phyloP scores from a whole-genome alignment of 2,797 vertebrate genomes.

The Eremophila alpestris region DNA sequence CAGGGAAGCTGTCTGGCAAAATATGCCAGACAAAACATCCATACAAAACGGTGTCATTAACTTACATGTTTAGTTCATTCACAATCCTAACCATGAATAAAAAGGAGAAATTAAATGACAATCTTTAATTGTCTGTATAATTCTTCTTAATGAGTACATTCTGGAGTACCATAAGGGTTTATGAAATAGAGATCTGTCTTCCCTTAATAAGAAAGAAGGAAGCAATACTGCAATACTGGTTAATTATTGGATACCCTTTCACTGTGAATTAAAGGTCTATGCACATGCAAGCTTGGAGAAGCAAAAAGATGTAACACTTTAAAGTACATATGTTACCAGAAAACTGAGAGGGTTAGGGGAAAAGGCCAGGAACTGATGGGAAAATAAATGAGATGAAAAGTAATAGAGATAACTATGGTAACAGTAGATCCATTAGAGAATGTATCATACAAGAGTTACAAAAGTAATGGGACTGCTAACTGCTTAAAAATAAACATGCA shows the following conservation, averaged over 20 bases:
- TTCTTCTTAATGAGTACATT: constrained; percentile 46
- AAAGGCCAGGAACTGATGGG: neutral
- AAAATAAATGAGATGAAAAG: neutral
- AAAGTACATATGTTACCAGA: neutral
- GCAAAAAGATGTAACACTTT: neutral
- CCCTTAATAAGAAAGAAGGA: constrained; percentile 17
- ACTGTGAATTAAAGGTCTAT: neutral
- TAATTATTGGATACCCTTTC: neutral
- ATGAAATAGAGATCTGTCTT: constrained; percentile 47
- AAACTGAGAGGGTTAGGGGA: neutral
- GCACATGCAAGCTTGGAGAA: neutral
- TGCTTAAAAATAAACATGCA: neutral
- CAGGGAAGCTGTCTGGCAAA: neutral
- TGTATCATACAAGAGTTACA: neutral
- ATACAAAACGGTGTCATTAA: neutral
- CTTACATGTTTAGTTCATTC: constrained; percentile 1
- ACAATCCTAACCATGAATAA: constrained; percentile 11
- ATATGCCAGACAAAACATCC: neutral
- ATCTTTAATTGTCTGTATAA: constrained; percentile 19
- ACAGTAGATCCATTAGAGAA: neutral
- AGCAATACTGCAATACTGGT: neutral
- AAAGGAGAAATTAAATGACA: constrained; percentile 30
- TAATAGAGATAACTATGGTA: neutral
- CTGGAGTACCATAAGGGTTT: neutral
- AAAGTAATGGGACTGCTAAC: neutral